Percentiles rank a stretch among this genome's conserved stretches.
phyloP scores from a whole-genome alignment of 2,797 vertebrate genomes.

The Ibycter americanus region DNA sequence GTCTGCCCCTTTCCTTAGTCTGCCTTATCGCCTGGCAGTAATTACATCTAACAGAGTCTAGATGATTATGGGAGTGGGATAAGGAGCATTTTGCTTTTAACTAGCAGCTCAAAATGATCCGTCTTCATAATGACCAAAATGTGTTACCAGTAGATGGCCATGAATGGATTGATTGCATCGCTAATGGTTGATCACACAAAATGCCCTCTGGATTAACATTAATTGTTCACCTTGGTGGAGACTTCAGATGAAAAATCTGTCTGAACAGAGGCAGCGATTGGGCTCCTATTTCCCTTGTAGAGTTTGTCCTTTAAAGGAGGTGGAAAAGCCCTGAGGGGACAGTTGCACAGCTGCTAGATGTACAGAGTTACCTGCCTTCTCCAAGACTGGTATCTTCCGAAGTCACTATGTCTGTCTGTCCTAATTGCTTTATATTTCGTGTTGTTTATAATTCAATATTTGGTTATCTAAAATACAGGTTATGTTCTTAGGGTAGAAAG shows the following conservation, averaged over 20 bases:
- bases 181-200: slow-evolving; percentile 51
- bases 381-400: not conserved
- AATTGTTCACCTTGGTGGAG: slow-evolving; percentile 23
- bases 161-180: slow-evolving; percentile 34
- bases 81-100: slow-evolving; percentile 33
- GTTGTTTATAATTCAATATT: not conserved
- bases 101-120: not conserved
- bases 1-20: not conserved
- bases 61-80: not conserved
- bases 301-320: not conserved
- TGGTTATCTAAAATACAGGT: not conserved
- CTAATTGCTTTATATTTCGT: not conserved
- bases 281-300: not conserved
- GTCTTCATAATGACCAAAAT: slow-evolving; percentile 46
- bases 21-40: not conserved
- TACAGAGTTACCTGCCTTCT: not conserved
- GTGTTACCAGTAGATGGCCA: slow-evolving; percentile 26
- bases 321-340: not conserved
- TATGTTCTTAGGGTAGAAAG: not conserved
- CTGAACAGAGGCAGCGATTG: not conserved
- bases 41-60: not conserved
- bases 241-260: not conserved
- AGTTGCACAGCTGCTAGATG: not conserved
- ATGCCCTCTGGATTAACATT: slow-evolving; percentile 39
- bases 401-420: not conserved